Conservation (phyloP, 37 sponge, comb jelly and placozoan species). For the Eunapius fragilis region DNA sequence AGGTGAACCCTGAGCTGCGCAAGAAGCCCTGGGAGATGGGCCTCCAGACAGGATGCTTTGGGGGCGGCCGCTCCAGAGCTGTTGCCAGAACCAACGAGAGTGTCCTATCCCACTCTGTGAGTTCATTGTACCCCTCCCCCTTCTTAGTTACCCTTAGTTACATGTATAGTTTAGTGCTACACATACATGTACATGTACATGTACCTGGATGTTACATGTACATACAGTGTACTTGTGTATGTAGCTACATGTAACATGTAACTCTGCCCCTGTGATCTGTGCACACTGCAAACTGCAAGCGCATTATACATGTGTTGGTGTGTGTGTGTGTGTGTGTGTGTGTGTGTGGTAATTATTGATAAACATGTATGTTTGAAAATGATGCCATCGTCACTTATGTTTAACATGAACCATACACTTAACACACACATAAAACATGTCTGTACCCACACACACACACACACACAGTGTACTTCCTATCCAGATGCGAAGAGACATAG, state of each 20-base stretch:
- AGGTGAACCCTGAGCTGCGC: constrained; percentile 36
- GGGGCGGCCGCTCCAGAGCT: constrained; percentile 24
- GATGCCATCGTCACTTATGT: too few species aligned
- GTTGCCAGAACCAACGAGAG: constrained; percentile 35
- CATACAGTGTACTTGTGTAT: too few species aligned
- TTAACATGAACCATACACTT: background rate
- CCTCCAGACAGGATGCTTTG: background rate
- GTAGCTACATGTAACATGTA: too few species aligned
- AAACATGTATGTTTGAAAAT: too few species aligned
- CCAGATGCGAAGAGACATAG: background rate
- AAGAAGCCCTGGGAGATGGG: constrained; percentile 21
- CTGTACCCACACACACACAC: background rate
- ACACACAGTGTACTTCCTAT: constrained; percentile 20
- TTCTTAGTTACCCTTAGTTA: background rate
- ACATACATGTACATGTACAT: background rate
- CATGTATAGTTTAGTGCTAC: too few species aligned
- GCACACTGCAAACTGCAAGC: too few species aligned
- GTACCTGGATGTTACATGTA: background rate
- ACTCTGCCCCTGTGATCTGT: too few species aligned
- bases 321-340: too few species aligned
- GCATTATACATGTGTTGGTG: background rate
- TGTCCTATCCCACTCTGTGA: constrained; percentile 22
- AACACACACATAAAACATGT: background rate
- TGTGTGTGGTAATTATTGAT: too few species aligned
- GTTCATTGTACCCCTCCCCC: background rate